phyloP scores from a whole-genome alignment of 2,113 vertebrate species.

The Litocranius walleri region DNA sequence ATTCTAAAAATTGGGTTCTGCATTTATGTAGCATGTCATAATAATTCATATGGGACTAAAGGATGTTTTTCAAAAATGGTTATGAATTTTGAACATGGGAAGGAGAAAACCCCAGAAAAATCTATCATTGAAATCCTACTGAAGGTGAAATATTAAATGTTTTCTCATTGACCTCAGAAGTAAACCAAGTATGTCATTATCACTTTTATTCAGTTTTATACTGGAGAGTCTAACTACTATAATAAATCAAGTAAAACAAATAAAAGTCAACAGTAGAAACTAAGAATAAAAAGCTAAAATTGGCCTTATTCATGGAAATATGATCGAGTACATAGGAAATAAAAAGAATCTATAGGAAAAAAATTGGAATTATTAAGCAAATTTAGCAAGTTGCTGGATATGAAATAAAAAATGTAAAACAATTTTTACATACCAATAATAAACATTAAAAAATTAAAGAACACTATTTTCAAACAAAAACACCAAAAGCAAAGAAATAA shows the following conservation, averaged over 20 bases:
- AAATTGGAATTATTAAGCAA: background rate
- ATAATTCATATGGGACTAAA: background rate
- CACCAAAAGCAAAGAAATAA: background rate
- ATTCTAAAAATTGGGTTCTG: background rate
- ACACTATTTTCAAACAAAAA: background rate
- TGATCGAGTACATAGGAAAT: background rate
- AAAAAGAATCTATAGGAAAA: background rate
- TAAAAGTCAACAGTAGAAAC: background rate
- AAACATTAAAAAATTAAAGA: conserved; percentile 24
- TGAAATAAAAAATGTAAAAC: background rate
- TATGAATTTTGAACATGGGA: background rate
- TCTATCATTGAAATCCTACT: background rate
- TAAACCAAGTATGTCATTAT: background rate
- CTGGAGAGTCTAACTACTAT: background rate
- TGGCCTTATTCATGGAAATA: background rate
- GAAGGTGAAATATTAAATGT: background rate
- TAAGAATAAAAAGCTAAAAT: background rate
- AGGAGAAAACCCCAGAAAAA: background rate
- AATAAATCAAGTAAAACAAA: background rate
- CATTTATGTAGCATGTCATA: background rate
- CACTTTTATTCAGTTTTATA: background rate
- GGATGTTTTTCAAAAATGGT: background rate
- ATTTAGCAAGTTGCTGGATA: background rate
- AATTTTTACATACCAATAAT: background rate
- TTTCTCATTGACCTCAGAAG: background rate